Evolutionary conservation across 2,888 invertebrate species (phyloP).

Genomic region (Caenorhabditis sp.): DNA sequence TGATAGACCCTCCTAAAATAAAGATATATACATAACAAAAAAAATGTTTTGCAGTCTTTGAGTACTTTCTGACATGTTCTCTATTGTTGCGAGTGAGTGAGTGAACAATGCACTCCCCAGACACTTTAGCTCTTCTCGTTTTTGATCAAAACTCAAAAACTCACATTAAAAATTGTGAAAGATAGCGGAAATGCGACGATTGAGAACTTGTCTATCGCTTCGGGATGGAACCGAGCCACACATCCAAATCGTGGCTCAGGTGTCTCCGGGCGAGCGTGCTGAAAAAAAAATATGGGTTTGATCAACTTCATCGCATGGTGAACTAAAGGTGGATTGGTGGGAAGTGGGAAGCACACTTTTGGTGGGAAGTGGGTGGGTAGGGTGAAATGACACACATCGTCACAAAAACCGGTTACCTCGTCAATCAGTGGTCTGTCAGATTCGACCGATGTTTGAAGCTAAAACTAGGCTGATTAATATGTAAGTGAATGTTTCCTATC

Average conservation of each 20-base stretch:
- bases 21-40: too few relatives aligned
- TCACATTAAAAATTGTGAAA: constrained; percentile 90
- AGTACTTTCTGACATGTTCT: not conserved
- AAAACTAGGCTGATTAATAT: constrained; percentile 2
- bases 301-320: constrained; percentile 10
- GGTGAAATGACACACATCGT: not conserved
- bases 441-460: constrained; percentile 48
- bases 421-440: constrained; percentile 52
- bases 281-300: constrained; percentile 16
- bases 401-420: constrained; percentile 35
- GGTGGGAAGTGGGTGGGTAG: constrained; percentile 12
- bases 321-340: constrained; percentile 20
- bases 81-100: not conserved
- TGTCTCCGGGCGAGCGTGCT: constrained; percentile 34
- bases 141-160: constrained; percentile 12
- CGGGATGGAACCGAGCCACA: constrained; percentile 61
- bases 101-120: not conserved
- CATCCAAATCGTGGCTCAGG: constrained; percentile 46
- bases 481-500: not conserved
- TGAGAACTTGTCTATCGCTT: constrained; percentile 89
- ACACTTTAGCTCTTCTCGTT: not conserved
- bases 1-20: too few relatives aligned
- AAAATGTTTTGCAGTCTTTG: not conserved
- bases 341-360: constrained; percentile 19
- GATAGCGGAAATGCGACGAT: constrained; percentile 93